These are phyloP conservation scores for Pseudorhombus dupliciocellatus DNA, from an alignment of 2,113 vertebrate species.

Conservation along the genomic window DNA sequence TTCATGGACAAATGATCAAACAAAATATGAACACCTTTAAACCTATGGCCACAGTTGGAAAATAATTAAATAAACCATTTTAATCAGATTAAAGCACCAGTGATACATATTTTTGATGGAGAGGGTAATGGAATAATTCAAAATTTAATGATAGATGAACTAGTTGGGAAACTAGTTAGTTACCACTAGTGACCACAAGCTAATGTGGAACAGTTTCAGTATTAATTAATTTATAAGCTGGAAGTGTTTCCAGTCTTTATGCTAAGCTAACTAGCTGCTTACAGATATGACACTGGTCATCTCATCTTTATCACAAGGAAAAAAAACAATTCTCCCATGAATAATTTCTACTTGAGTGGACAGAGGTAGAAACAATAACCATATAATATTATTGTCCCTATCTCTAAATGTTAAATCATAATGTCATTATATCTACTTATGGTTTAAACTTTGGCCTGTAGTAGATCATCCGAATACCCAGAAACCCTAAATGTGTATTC, in stretches of 20 bases:
- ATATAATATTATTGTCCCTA: too few species aligned
- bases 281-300: not conserved
- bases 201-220: too few species aligned
- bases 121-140: not conserved
- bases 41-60: not conserved
- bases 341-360: too few species aligned
- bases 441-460: not conserved
- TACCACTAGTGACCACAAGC: too few species aligned
- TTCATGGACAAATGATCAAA: constrained; percentile 37
- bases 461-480: not conserved
- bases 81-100: not conserved
- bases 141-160: not conserved
- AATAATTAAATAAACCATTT: not conserved
- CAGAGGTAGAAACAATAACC: too few species aligned
- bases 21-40: not conserved
- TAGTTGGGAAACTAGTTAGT: not conserved
- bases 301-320: not conserved
- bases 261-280: not conserved
- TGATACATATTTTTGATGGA: not conserved
- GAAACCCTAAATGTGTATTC: not conserved
- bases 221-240: too few species aligned
- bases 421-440: not conserved
- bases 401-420: too few species aligned
- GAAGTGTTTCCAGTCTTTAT: not conserved
- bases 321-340: too few species aligned